Conservation (phyloP, 2,113 vertebrate species). For the Vulpes ferrilata region DNA sequence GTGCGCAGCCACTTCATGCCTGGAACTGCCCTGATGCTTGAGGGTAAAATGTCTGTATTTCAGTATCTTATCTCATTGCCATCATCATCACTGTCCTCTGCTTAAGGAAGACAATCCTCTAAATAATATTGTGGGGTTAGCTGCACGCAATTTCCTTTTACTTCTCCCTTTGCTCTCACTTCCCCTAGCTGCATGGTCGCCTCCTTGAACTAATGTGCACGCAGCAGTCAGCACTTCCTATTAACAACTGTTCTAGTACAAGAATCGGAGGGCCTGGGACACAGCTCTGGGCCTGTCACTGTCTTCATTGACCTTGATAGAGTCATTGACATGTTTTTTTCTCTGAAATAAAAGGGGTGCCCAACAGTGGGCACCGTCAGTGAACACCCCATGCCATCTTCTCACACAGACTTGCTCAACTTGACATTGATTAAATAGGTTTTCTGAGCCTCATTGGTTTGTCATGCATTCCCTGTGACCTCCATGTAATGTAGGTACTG, state of each 20-base stretch:
- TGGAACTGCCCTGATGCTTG: background rate
- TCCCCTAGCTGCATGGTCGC: background rate
- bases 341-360: background rate
- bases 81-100: background rate
- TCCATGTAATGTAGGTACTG: background rate
- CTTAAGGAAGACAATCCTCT: too few relatives aligned
- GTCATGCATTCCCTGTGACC: background rate
- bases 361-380: rapidly evolving
- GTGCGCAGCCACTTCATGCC: background rate
- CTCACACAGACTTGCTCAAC: background rate
- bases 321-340: background rate
- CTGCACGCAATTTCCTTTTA: background rate
- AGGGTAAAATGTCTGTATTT: background rate
- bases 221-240: background rate
- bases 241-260: background rate
- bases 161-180: background rate
- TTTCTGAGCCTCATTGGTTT: background rate
- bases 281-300: background rate
- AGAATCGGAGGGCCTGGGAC: background rate
- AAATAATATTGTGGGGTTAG: rapidly evolving
- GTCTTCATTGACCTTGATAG: background rate
- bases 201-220: background rate
- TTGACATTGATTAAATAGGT: background rate
- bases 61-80: background rate
- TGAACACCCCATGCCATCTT: too few relatives aligned